These are phyloP conservation scores for Vireo altiloquus DNA, from an alignment of 2,113 vertebrate species.

Conservation along the genomic window DNA sequence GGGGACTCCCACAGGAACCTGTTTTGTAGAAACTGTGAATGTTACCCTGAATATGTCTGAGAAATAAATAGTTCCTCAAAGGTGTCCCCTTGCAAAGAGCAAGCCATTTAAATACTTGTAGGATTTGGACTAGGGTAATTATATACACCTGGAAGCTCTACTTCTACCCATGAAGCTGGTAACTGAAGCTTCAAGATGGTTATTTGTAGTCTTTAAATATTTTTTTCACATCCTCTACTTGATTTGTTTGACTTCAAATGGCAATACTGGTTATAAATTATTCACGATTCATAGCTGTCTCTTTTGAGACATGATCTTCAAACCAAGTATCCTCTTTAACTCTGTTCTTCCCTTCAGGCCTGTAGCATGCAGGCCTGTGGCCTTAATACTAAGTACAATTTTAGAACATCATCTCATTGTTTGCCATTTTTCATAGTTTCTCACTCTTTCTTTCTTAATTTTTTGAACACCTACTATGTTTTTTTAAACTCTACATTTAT, in stretches of 20 bases:
- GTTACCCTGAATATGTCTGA: not conserved
- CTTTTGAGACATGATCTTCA: conserved; percentile 13
- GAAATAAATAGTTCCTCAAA: conserved; percentile 25
- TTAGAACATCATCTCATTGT: not conserved
- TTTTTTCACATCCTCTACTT: not conserved
- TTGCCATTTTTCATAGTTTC: not conserved
- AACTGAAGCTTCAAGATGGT: not conserved
- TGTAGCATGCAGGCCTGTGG: not conserved
- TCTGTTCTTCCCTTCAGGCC: not conserved
- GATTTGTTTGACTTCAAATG: conserved; percentile 12
- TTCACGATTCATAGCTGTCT: not conserved
- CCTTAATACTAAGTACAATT: not conserved
- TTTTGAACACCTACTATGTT: not conserved
- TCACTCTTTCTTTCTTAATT: not conserved
- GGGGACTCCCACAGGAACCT: not conserved
- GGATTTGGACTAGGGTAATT: not conserved
- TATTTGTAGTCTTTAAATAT: not conserved
- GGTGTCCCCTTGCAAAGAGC: not conserved
- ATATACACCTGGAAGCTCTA: not conserved
- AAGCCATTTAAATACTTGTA: not conserved
- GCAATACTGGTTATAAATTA: conserved; percentile 7
- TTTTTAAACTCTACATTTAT: not conserved
- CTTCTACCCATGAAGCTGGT: not conserved
- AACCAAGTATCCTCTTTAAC: not conserved
- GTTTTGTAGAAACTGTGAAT: not conserved